Conservation (phyloP, 1,140 invertebrate species). For the Drosophila kikkawai region DNA sequence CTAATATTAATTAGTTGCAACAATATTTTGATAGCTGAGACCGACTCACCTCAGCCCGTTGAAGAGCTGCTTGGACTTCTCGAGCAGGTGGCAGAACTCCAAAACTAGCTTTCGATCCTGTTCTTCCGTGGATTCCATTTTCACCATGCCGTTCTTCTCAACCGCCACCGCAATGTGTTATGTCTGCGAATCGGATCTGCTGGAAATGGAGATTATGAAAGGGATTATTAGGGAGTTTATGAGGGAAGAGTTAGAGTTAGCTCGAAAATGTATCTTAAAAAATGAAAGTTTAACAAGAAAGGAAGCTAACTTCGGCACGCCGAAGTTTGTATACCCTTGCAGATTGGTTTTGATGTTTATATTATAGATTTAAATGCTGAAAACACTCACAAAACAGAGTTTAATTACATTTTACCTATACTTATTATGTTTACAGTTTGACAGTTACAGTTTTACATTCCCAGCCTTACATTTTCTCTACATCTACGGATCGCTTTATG, state of each 20-base stretch:
- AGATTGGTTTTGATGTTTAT: too few relatives aligned
- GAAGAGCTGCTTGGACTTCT: conserved; percentile 99
- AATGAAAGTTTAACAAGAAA: too few relatives aligned
- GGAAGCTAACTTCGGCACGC: too few relatives aligned
- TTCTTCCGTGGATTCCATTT: conserved; percentile 92
- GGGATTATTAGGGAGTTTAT: background rate
- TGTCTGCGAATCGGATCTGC: conserved; percentile 70
- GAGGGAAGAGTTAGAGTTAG: background rate
- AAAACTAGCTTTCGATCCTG: conserved; percentile 97
- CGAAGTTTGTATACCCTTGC: too few relatives aligned
- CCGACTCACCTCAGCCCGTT: conserved; percentile 93
- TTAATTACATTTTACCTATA: too few relatives aligned
- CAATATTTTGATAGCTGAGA: background rate
- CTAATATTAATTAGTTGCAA: background rate
- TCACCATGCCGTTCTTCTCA: conserved; percentile 84
- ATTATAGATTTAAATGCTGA: too few relatives aligned
- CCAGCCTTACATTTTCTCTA: too few relatives aligned
- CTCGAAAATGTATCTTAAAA: background rate
- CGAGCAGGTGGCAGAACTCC: conserved; percentile 98
- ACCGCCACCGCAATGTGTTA: conserved; percentile 80
- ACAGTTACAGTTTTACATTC: too few relatives aligned
- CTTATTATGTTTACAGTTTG: too few relatives aligned
- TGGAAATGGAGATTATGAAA: conserved; percentile 26
- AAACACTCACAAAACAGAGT: too few relatives aligned
- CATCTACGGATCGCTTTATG: too few relatives aligned